Evolutionary conservation across 2,888 invertebrate genomes (phyloP), one percentile per base, ranked within the genome.

Genomic region (Drosophila meridionalis): DNA sequence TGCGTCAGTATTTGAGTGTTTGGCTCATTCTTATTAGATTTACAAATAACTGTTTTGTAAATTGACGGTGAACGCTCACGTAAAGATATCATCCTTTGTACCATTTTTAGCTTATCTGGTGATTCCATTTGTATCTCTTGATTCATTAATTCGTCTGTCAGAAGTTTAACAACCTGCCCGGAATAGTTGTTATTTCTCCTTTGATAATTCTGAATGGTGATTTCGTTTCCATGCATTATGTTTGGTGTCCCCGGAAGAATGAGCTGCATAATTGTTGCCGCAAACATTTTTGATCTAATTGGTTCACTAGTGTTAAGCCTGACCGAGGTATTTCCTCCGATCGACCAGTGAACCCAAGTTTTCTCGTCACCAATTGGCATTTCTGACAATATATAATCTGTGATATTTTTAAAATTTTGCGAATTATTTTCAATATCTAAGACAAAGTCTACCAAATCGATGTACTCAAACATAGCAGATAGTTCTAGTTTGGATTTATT

Each of bases 151-250:
- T 93, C 92, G 34, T 87, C 83, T 14, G 92, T 83, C 95, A 96
- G 97, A 26, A 97, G 93, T 90, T 97, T 96, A 81, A 96, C 95
- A 14, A 96, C 92, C 88, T 96, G 95, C 80, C 94, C 94, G 43
- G 95, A 94, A 83, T 95, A 95, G 73, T 94, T 94, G 68, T 94
- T 94, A 86, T 95, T 95, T 62, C 94, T 94, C 78, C 95, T 94
- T 6, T 94, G 93, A 83, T 94, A 20, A 20, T 20, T 20, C 20
- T 20, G 94, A 78, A 97, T 93, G 2, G 96, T 96, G 73, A 98
- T 95, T 94, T 98, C 98, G 92, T 98, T 98, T 0, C 98, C 98
- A 92, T 98, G 98, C 93, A 98, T 97, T 83, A 98, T 95, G 80
- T 95, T 96, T 0, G 97, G 95, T 1, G 98, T 97, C 9, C 95